A percentile compares a stretch with the other conserved stretches of the same genome.
These are phyloP conservation scores for Perca flavescens DNA, from an alignment of 2,113 vertebrate species.

Conservation along the genomic window DNA sequence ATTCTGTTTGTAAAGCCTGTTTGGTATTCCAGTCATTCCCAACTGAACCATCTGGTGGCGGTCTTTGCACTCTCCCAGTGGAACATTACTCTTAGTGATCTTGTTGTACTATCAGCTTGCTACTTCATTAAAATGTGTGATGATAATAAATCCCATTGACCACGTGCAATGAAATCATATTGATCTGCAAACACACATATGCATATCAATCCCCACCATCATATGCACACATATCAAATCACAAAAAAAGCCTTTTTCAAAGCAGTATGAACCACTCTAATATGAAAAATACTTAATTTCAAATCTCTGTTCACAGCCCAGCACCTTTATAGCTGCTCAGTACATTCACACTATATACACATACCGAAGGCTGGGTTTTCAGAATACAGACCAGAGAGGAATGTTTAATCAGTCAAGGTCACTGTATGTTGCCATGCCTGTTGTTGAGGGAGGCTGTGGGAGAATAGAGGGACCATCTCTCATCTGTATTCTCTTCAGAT, in stretches of 20 bases:
- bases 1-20: constrained; percentile 63
- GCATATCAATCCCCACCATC: constrained; percentile 7
- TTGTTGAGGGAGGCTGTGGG: constrained; percentile 63
- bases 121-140: constrained; percentile 81
- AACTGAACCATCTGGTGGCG: constrained; percentile 76
- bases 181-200: constrained; percentile 66
- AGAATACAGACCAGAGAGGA: constrained; percentile 60
- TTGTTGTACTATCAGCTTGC: constrained; percentile 74
- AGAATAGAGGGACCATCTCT: constrained; percentile 66
- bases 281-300: constrained; percentile 67
- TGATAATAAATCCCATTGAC: constrained; percentile 78
- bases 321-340: constrained; percentile 57
- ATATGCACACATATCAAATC: constrained; percentile 54
- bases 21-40: constrained; percentile 74
- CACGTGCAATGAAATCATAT: constrained; percentile 71
- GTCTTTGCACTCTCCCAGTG: constrained; percentile 67
- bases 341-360: constrained; percentile 38
- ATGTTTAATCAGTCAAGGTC: constrained; percentile 80
- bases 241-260: constrained; percentile 32
- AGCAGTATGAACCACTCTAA: constrained; percentile 19
- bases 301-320: constrained; percentile 58
- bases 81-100: constrained; percentile 74
- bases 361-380: constrained; percentile 41
- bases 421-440: constrained; percentile 64
- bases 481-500: constrained; percentile 82